Base-by-base conservation (phyloP, 2,888 invertebrate species). In the Drosophila helvetica region DNA sequence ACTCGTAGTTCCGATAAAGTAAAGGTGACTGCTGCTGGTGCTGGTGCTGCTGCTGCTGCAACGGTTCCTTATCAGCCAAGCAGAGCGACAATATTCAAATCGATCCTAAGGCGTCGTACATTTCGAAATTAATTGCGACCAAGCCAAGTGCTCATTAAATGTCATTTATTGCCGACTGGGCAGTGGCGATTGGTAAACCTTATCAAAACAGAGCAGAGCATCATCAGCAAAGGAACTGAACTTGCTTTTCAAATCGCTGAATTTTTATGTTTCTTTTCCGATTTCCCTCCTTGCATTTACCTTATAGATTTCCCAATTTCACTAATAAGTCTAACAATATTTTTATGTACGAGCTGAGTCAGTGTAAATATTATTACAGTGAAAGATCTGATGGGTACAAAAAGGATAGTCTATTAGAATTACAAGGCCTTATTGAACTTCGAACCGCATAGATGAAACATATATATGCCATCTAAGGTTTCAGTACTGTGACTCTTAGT, bases 1-100 rank as follows among this genome's bases (percentile, higher is more conserved):
- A 38, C 12, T 33, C 15, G 3, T 59, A 57, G 10, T 38, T 38
- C 38, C 38, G 60, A 70, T 60, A 38, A 27, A 47, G 27, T 18
- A 47, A 52, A 47, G 70, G 67, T 48, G 71, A 71, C 67, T 68
- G 68, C 60, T 47, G 38, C 18, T 58, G 68, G 50, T 38, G 15
- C 67, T 68, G 68, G 51, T 47, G 38, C 18, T 58, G 68, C 45
- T 38, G 15, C 67, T 60, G 38, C 38, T 38, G 38, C 38, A 38
- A 7, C 15, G 15, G 38, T 7, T 7, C n/a, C 15, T 38, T 7
- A 38, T 38, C 38, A 38, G 38, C 38, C 38, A 38, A 6, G 38
- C 38, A 38, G 38, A n/a, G 7, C 38, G 38, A n/a, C 38, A n/a
- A n/a, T 38, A 38, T 38, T 38, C 38, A 38, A 38, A 38, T n/a